phyloP scores from a whole-genome alignment of 2,888 invertebrate species.

The Diloba caeruleocephala region DNA sequence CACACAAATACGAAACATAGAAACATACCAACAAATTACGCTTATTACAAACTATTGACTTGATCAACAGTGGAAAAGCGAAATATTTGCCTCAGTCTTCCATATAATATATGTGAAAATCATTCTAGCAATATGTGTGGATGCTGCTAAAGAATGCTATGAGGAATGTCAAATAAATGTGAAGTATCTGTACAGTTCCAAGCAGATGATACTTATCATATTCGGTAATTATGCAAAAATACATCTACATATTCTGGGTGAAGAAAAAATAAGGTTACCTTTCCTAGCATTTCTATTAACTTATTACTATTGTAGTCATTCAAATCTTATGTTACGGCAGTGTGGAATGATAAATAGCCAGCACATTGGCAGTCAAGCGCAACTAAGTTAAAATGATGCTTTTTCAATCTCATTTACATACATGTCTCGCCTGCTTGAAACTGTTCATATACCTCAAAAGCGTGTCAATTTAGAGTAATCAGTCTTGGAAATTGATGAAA shows the following conservation, averaged over 20 bases:
- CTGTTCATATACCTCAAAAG: conserved; percentile 36
- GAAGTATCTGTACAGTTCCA: conserved; percentile 27
- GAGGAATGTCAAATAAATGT: conserved; percentile 77
- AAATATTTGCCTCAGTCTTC: conserved; percentile 74
- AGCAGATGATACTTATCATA: conserved; percentile 15
- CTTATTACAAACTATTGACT: conserved; percentile 80
- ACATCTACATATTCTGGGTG: no score
- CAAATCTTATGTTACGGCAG: no score
- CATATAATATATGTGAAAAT: conserved; percentile 62
- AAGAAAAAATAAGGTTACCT: no score
- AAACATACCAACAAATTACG: conserved; percentile 60
- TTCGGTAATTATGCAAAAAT: conserved; percentile 42
- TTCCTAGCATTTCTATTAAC: no score
- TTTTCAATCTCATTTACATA: not conserved
- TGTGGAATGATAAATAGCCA: not conserved
- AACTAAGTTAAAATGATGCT: conserved; percentile 16
- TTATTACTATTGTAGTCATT: no score
- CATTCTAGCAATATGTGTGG: conserved; percentile 66
- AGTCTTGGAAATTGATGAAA: conserved; percentile 85
- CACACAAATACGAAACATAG: conserved; percentile 37
- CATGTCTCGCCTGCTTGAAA: conserved; percentile 28
- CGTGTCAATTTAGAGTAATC: conserved; percentile 86
- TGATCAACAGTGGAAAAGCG: conserved; percentile 82
- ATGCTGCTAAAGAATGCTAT: conserved; percentile 62
- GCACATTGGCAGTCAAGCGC: not conserved